Evolutionary conservation across 2,113 vertebrate species (phyloP).

Genomic region (Aptenodytes forsteri): DNA sequence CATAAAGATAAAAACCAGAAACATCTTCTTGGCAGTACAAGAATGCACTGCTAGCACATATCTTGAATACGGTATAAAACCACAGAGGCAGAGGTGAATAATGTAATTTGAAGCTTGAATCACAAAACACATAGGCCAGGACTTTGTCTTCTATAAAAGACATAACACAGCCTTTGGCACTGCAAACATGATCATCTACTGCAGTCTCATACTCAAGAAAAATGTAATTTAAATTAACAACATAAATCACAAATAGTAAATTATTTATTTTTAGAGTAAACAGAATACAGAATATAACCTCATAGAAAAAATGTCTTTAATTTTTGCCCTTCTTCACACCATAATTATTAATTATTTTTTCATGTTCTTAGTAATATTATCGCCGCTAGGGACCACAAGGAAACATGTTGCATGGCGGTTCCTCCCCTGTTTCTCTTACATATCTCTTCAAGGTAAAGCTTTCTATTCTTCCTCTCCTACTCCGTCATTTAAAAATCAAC

Average conservation of each 20-base stretch:
- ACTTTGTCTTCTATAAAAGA: not conserved
- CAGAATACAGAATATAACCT: not conserved
- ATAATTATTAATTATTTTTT: not conserved
- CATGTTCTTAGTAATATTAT: not conserved
- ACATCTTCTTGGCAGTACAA: not conserved
- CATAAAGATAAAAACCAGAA: not conserved
- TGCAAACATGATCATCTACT: fast-evolving
- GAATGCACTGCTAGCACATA: fast-evolving
- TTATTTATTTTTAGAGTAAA: not conserved
- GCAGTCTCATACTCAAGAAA: not conserved
- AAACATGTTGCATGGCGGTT: fast-evolving
- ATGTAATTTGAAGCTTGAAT: not conserved
- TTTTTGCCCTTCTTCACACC: not conserved
- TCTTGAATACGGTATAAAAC: not conserved
- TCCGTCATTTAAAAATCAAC: not conserved
- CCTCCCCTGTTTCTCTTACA: not conserved
- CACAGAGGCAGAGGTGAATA: not conserved
- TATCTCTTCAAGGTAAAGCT: not conserved
- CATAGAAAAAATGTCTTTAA: not conserved
- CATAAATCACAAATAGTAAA: not conserved
- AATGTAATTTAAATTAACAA: not conserved
- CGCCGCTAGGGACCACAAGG: not conserved
- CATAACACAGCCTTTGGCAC: not conserved
- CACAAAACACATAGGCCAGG: not conserved
- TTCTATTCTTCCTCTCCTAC: not conserved